phyloP scores from a whole-genome alignment of 2,113 vertebrate genomes.

The Microcebus jonahi region DNA sequence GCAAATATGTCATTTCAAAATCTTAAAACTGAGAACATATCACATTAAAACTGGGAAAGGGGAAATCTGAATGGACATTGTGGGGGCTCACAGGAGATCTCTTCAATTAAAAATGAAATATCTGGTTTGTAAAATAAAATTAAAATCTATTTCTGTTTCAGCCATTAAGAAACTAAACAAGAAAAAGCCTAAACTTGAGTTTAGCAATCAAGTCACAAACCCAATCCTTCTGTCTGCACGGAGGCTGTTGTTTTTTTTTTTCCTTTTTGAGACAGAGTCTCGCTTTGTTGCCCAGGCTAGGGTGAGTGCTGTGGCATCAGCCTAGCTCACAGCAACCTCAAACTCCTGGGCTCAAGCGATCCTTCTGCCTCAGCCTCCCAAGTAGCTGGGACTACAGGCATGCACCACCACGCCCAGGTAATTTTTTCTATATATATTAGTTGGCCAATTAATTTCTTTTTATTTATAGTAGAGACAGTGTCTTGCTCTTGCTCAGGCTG shows the following conservation, averaged over 20 bases:
- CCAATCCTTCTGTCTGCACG: background rate
- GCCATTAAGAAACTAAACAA: background rate
- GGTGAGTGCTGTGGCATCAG: too few species aligned
- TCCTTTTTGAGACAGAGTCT: too few species aligned
- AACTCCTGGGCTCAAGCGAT: too few species aligned
- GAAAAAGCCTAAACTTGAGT: background rate
- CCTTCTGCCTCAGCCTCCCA: too few species aligned
- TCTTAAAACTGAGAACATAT: background rate
- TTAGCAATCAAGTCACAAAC: background rate
- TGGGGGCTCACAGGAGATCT: background rate
- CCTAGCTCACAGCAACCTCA: too few species aligned
- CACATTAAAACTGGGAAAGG: background rate
- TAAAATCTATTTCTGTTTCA: background rate
- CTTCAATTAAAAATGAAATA: background rate
- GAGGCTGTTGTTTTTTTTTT: background rate
- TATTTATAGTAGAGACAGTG: too few species aligned
- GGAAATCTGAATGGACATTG: background rate
- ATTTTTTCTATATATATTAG: too few species aligned
- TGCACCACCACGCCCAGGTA: too few species aligned
- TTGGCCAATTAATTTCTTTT: too few species aligned
- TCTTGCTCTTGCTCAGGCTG: too few species aligned
- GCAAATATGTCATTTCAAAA: background rate
- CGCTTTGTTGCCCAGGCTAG: too few species aligned
- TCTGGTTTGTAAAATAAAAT: conserved; percentile 4
- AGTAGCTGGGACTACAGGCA: too few species aligned